These are phyloP conservation scores for Crotalus horridus DNA, from an alignment of 2,113 vertebrate species.

Conservation along the genomic window DNA sequence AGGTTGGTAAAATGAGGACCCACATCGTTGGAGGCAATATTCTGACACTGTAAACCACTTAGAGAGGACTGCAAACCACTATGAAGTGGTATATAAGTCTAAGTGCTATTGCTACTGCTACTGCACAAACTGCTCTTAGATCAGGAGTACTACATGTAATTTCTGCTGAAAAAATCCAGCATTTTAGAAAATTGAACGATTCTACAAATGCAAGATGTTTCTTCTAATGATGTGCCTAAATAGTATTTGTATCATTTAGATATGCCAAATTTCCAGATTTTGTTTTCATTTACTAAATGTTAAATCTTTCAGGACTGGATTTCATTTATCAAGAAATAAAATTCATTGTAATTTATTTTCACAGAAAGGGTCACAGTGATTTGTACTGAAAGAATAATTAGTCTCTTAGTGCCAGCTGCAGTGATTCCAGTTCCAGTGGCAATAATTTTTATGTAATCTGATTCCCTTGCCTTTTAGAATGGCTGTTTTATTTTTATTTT, in stretches of 20 bases:
- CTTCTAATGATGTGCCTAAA: constrained; percentile 19
- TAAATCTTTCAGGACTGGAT: constrained; percentile 23
- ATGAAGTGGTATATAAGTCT: background rate
- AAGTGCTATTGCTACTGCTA: background rate
- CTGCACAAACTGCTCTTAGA: background rate
- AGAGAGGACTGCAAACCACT: background rate
- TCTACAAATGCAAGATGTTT: background rate
- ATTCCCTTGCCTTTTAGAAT: background rate
- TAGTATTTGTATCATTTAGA: constrained; percentile 8
- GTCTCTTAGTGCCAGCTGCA: constrained; percentile 11
- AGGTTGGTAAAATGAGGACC: background rate
- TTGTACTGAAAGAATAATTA: constrained; percentile 37
- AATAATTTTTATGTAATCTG: constrained; percentile 32
- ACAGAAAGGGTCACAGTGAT: constrained; percentile 32
- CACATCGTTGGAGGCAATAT: background rate
- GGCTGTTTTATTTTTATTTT: background rate
- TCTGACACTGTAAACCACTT: background rate
- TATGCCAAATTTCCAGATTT: constrained; percentile 7
- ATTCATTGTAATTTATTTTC: constrained; percentile 35
- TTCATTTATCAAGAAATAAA: constrained; percentile 42
- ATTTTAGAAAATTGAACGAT: constrained; percentile 8
- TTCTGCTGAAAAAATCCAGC: background rate
- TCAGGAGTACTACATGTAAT: background rate
- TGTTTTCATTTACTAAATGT: constrained; percentile 30
- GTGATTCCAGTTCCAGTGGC: constrained; percentile 24